phyloP scores from a whole-genome alignment of 2,113 vertebrate species.

The Chitala chitala region DNA sequence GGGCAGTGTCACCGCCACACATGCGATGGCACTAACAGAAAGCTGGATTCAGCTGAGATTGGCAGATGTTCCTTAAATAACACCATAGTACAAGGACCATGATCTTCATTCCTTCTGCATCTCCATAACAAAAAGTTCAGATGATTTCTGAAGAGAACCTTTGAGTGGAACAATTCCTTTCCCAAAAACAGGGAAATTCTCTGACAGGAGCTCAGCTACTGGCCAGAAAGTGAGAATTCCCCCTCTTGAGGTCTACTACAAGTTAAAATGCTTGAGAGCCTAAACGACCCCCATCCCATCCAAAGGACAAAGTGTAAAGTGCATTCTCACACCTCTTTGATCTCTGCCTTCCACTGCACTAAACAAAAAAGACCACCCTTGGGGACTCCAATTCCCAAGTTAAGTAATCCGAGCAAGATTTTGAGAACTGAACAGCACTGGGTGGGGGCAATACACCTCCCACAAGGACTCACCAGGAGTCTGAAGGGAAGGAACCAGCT shows the following conservation, averaged over 20 bases:
- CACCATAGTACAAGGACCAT: constrained; percentile 1
- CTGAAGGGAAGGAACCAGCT: background rate
- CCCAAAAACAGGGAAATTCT: background rate
- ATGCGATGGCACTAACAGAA: constrained; percentile 38
- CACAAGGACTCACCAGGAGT: background rate
- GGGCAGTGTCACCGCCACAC: constrained; percentile 21
- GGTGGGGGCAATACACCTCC: background rate
- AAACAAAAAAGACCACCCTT: background rate
- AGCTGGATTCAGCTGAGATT: constrained; percentile 33
- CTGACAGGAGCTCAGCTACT: background rate
- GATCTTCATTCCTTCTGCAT: too few species aligned
- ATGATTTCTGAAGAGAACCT: background rate
- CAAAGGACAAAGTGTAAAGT: constrained; percentile 35
- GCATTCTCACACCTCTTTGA: constrained; percentile 36
- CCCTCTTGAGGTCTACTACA: constrained; percentile 29
- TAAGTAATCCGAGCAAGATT: background rate
- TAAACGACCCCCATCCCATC: background rate
- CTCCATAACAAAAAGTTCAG: background rate
- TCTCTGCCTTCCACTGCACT: constrained; percentile 13
- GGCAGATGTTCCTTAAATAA: constrained; percentile 6
- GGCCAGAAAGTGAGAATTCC: constrained; percentile 13
- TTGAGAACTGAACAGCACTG: constrained; percentile 1
- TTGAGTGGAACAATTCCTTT: background rate
- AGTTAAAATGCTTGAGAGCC: constrained; percentile 26
- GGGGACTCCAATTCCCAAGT: background rate